These are phyloP conservation scores for Hipparchia sbordonii DNA, from an alignment of 2,888 invertebrate genomes.

Conservation along the genomic window DNA sequence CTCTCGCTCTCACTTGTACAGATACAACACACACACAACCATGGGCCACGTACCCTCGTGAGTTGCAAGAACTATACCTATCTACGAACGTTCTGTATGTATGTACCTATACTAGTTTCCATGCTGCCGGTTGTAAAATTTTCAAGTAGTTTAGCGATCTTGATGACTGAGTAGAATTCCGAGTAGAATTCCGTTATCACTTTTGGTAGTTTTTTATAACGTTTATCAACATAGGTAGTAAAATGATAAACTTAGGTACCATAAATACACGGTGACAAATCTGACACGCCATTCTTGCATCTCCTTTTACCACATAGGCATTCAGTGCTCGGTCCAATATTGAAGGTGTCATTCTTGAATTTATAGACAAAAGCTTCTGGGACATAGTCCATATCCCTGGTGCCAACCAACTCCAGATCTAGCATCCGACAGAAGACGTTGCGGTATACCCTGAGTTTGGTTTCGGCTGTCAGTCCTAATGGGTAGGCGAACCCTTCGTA, in stretches of 20 bases:
- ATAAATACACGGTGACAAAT: constrained; percentile 87
- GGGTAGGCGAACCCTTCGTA: constrained; percentile 90
- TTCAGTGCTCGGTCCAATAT: constrained; percentile 83
- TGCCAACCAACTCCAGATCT: constrained; percentile 60
- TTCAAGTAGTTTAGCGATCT: too few relatives aligned
- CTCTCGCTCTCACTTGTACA: too few relatives aligned
- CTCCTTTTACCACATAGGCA: constrained; percentile 83
- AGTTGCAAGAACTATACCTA: too few relatives aligned
- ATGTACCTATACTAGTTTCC: too few relatives aligned
- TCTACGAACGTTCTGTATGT: too few relatives aligned
- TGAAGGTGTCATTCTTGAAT: constrained; percentile 84
- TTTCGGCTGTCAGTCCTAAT: constrained; percentile 76
- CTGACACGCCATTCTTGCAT: constrained; percentile 85
- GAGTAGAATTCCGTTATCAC: too few relatives aligned
- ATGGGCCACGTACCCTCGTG: too few relatives aligned
- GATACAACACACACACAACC: too few relatives aligned
- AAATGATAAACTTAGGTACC: constrained; percentile 64
- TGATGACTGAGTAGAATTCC: too few relatives aligned
- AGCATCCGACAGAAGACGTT: constrained; percentile 90
- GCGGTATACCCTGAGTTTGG: constrained; percentile 85
- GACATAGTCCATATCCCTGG: constrained; percentile 62
- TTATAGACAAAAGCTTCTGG: constrained; percentile 84
- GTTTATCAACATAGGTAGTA: not conserved
- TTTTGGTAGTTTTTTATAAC: too few relatives aligned
- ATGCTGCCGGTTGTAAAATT: too few relatives aligned